Percentiles rank a stretch among this genome's conserved stretches.
Evolutionary conservation across 2,797 vertebrate genomes (phyloP).

Genomic region (Allobates femoralis): DNA sequence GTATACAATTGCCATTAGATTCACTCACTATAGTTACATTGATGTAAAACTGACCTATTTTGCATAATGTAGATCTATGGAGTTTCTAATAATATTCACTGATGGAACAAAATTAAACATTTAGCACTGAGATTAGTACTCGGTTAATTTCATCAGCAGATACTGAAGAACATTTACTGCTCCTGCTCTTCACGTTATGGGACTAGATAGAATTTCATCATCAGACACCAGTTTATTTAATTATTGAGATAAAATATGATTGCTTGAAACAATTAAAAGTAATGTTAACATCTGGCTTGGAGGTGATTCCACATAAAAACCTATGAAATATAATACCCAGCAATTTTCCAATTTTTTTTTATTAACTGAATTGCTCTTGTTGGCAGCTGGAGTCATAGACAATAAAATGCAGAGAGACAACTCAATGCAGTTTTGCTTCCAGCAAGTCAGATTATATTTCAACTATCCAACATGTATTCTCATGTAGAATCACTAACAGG

Average conservation of each 20-base stretch:
- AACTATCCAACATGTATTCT: too few species aligned
- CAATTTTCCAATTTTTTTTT: background rate
- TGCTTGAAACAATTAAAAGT: background rate
- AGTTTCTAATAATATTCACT: background rate
- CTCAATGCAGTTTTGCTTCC: background rate
- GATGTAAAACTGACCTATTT: too few species aligned
- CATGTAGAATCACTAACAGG: background rate
- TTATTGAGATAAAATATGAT: conserved; percentile 12
- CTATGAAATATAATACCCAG: background rate
- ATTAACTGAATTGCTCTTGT: background rate
- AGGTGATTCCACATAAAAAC: background rate
- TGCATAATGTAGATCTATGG: background rate
- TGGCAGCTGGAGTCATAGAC: background rate
- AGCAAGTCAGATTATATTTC: background rate
- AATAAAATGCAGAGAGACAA: background rate
- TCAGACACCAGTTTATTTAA: background rate
- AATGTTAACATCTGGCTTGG: background rate
- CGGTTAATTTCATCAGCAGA: background rate
- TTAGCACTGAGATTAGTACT: conserved; percentile 19
- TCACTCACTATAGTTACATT: background rate
- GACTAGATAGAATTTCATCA: conserved; percentile 21
- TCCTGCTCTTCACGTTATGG: background rate
- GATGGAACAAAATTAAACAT: background rate
- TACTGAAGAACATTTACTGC: background rate
- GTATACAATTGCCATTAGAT: background rate